These are phyloP conservation scores for Falco columbarius DNA, from an alignment of 2,797 vertebrate genomes.

Conservation along the genomic window DNA sequence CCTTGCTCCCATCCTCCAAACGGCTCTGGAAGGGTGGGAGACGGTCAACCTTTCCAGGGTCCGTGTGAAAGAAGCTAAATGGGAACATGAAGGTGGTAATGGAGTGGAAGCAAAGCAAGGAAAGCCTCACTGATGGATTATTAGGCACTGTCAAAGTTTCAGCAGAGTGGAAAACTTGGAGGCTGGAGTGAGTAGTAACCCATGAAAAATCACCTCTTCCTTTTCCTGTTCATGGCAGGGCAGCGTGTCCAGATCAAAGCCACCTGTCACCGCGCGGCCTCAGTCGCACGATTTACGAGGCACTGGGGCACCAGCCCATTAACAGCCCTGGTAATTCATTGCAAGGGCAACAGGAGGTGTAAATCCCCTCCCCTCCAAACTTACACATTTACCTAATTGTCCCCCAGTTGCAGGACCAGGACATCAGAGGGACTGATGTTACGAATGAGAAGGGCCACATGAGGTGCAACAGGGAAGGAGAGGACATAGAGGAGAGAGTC, in stretches of 20 bases:
- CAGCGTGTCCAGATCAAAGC: slow-evolving; percentile 84
- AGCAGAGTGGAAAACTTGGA: slow-evolving; percentile 81
- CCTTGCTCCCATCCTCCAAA: neutral
- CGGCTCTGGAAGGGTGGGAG: neutral
- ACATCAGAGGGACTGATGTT: slow-evolving; percentile 33
- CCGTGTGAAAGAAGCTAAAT: slow-evolving; percentile 55
- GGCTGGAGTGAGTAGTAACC: slow-evolving; percentile 77
- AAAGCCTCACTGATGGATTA: slow-evolving; percentile 77
- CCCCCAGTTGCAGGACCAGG: neutral
- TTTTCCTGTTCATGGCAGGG: slow-evolving; percentile 79
- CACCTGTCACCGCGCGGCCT: slow-evolving; percentile 37
- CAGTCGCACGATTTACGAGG: slow-evolving; percentile 82
- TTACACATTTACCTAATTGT: slow-evolving; percentile 58
- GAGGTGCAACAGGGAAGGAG: neutral
- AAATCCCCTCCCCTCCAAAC: slow-evolving; percentile 62
- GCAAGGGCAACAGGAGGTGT: slow-evolving; percentile 72
- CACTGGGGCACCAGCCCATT: slow-evolving; percentile 79
- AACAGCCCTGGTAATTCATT: slow-evolving; percentile 76
- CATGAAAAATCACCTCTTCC: slow-evolving; percentile 85
- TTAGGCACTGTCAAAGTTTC: slow-evolving; percentile 81
- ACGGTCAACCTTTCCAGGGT: slow-evolving; percentile 20
- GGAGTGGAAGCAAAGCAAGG: slow-evolving; percentile 46
- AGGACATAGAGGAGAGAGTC: neutral
- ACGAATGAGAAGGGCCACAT: neutral
- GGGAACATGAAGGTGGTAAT: slow-evolving; percentile 27